Base-by-base conservation (phyloP, 2,888 invertebrate genomes). In the Megaustenia siamemsis region DNA sequence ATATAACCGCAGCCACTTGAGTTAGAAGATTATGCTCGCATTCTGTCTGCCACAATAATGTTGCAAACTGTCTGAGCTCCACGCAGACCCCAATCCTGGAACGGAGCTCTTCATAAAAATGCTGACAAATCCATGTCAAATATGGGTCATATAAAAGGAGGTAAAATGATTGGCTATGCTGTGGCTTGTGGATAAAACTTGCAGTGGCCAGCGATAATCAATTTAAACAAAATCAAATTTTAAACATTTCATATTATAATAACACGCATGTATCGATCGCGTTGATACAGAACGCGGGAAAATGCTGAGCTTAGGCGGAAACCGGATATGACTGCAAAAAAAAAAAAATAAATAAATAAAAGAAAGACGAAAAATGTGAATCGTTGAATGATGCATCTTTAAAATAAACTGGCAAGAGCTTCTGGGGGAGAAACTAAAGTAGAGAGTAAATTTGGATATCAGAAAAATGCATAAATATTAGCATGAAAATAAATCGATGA, bases 221-320 rank as follows among this genome's bases (percentile, higher is more conserved):
- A 68, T 68, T 28, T 15, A 32, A 32, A 68, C 68, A 32, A 68
- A 28, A 68, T 68, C 68, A 68, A 68, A 68, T 28, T 68, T 68
- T 68, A 68, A 68, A 68, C 68, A 68, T 68, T 68, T 68, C 15
- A 32, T 21, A 68, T 68, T 68, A 68, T 35, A 68, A n/a, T 68
- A 32, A 68, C 68, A 68, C 15, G 68, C 68, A 68, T 15, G 68
- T 32, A 68, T 68, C 68, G 68, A 68, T 68, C 8, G 6, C 3
- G 68, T n/a, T n/a, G n/a, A n/a, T n/a, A n/a, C 32, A 6, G 32
- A 68, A 40, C 38, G 24, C 12, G 10, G 43, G n/a, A 24, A 73
- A 32, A 45, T 3, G 43, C 43, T 43, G 73, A 40, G 3, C 5
- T 4, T 8, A 35, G 21, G 32, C 4, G 2, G 35, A 12, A 35